Base-by-base conservation (phyloP, 2,888 invertebrate genomes). In the Noctua janthina region DNA sequence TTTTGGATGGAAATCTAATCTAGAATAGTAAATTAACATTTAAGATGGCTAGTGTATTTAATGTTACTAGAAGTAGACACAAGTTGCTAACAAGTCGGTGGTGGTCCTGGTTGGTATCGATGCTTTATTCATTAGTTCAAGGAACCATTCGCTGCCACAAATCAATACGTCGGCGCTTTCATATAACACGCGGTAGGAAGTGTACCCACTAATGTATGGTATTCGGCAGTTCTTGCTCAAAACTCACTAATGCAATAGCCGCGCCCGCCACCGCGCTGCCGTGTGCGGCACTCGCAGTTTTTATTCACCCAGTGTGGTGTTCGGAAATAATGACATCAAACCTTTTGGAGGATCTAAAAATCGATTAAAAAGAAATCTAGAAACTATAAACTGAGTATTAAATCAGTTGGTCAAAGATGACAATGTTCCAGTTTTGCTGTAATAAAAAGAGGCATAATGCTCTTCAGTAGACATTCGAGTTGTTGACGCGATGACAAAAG, bases 41-140 rank as follows among this genome's bases (percentile, higher is more conserved):
- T 17, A 76, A 23, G 51, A 10, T 62, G 20, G 54, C 39, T 43
- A 20, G 66, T 49, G 15, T 81, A 56, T 20, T 11, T 46, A 49
- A 35, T 59, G 15, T 72, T 35, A 81, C 11, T 70, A 69, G 51
- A 56, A 49, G 82, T 84, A 71, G 64, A 49, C 62, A 71, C 56
- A 64, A 64, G 73, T 69, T 46, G 39, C 51, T 87, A 79, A 86
- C 59, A 68, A n/a, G 10, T 68, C 43, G 92, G 91, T 91, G 92
- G 89, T 87, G 92, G 91, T 87, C 89, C 54, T 91, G 90, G 86
- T 87, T 87, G 89, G 82, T 73, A 76, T 76, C 76, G 56, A 76
- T 70, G 90, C 88, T 91, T 43, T 90, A 87, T 74, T 87, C 73
- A 90, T 87, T 76, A 77, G 66, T 85, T 84, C 56, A 81, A 86